Conservation (phyloP, 2,797 vertebrate species). For the Phalanger gymnotis region DNA sequence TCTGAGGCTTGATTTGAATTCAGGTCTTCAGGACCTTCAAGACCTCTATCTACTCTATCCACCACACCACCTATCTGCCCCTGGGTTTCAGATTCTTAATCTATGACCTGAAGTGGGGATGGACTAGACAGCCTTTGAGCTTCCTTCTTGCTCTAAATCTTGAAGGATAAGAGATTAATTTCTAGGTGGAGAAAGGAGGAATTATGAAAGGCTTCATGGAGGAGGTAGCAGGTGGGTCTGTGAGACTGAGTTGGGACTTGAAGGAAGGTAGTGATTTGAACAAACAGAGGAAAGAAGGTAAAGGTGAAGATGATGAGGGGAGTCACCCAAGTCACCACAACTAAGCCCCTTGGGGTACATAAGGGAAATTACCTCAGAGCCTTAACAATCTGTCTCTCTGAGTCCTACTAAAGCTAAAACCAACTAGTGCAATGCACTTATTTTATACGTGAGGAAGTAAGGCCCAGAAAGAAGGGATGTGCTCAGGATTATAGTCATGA, state of each 20-base stretch:
- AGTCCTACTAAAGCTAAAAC: background rate
- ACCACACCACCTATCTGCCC: too few species aligned
- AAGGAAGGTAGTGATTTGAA: background rate
- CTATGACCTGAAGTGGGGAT: background rate
- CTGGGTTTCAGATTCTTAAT: background rate
- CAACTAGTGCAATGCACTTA: background rate
- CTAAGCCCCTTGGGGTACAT: background rate
- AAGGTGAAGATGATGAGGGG: background rate
- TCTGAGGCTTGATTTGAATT: too few species aligned
- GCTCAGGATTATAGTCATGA: background rate
- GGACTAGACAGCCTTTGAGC: background rate
- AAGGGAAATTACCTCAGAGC: background rate
- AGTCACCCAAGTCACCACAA: too few species aligned
- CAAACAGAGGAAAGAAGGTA: background rate
- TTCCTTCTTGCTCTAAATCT: background rate
- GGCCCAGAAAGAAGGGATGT: background rate
- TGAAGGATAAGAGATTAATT: background rate
- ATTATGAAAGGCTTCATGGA: background rate
- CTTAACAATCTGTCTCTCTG: background rate
- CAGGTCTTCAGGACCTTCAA: too few species aligned
- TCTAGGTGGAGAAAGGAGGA: background rate
- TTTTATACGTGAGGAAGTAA: background rate
- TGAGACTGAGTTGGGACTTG: background rate
- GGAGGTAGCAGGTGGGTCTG: background rate
- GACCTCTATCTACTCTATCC: too few species aligned